Base-by-base conservation (phyloP, 2,888 invertebrate genomes). In the Clostera curtula region DNA sequence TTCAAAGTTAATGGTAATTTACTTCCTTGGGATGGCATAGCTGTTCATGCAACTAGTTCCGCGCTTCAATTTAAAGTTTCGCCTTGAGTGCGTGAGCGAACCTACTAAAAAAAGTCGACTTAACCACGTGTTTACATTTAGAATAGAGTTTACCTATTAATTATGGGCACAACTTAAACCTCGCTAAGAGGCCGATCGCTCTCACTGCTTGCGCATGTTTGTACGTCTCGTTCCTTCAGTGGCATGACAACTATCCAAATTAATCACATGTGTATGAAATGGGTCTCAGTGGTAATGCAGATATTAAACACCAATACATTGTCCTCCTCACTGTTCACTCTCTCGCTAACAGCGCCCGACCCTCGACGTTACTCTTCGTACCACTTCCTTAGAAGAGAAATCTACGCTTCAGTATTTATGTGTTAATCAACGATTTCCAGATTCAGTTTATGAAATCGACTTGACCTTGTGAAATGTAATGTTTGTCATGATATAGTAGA, bases 201-300 rank as follows among this genome's bases (percentile, higher is more conserved):
- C 75, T 47, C 57, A 63, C 60, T 43, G 80, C 80, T 80, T 79
- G 49, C 65, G 83, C 83, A 83, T 83, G 83, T 71, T 70, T 73
- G 73, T 80, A 70, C 49, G 55, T 67, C 61, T 73, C 56, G 61
- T 71, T 70, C 56, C 61, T 64, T 68, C 70, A 70, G 56, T 67
- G 67, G 83, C 83, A 83, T 83, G 83, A 61, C 50, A 68, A 66
- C 62, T 69, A 58, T 70, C 58, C 54, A 59, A 69, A 70, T 68
- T 71, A 75, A 69, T 73, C 66, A 71, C 70, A 68, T 57, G 56
- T 63, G 66, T 63, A 67, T 71, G 65, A 69, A 58, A 49, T 73
- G 75, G 79, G 75, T 70, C 65, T 56, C 69, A 60, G 62, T 66
- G 74, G 76, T 72, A 66, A 61, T 68, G 70, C 72, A 69, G 58